phyloP scores from a whole-genome alignment of 2,113 vertebrate genomes.

The Variabilichromis moorii region DNA sequence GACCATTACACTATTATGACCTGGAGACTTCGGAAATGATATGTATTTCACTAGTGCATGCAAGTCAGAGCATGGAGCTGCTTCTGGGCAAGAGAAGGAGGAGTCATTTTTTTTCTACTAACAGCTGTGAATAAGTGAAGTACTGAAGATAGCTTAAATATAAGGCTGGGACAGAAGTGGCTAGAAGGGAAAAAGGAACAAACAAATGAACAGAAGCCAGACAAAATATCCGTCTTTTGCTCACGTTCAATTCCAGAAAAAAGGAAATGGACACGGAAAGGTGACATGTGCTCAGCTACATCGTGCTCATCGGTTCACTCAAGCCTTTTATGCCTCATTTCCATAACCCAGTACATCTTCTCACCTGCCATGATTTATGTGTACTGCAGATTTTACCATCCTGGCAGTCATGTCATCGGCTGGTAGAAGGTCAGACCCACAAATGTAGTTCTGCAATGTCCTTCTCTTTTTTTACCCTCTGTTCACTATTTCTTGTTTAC shows the following conservation, averaged over 20 bases:
- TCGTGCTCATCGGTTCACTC: neutral
- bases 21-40: neutral
- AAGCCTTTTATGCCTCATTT: neutral
- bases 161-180: neutral
- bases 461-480: neutral
- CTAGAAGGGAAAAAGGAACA: neutral
- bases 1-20: neutral
- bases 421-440: constrained; percentile 8
- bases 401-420: neutral
- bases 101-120: neutral
- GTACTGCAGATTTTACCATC: neutral
- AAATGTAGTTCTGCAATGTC: neutral
- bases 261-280: neutral
- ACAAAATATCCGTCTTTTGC: neutral
- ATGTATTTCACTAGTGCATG: neutral
- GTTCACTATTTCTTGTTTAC: constrained; percentile 7
- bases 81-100: neutral
- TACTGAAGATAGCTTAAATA: neutral
- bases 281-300: neutral
- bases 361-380: constrained; percentile 1
- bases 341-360: neutral
- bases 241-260: neutral
- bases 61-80: neutral
- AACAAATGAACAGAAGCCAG: neutral
- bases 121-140: neutral